phyloP scores from a whole-genome alignment of 2,797 vertebrate species.

The Lemur catta region DNA sequence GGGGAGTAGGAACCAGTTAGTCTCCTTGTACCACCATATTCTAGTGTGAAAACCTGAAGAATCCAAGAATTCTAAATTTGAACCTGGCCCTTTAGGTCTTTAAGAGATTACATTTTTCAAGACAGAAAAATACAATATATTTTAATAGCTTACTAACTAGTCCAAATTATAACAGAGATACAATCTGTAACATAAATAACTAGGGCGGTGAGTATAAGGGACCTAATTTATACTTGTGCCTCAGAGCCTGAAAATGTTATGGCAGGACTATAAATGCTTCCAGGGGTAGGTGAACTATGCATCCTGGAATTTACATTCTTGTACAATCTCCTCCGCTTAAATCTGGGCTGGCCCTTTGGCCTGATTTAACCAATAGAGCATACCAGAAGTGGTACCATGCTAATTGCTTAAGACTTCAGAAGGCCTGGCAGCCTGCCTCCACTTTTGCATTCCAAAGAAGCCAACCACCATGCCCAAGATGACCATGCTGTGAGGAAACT shows the following conservation, averaged over 20 bases:
- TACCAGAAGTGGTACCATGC: background rate
- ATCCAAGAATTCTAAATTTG: background rate
- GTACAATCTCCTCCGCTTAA: background rate
- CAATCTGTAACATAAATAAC: background rate
- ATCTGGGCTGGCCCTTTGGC: background rate
- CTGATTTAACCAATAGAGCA: background rate
- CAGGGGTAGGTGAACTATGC: background rate
- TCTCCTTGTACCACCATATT: background rate
- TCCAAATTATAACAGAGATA: background rate
- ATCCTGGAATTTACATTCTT: background rate
- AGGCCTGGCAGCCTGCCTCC: background rate
- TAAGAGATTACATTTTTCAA: background rate
- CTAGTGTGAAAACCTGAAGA: background rate
- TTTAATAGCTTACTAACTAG: too few relatives aligned
- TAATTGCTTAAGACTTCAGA: background rate
- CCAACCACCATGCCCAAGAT: too few relatives aligned
- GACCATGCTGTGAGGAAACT: too few relatives aligned
- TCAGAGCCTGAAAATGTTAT: too few relatives aligned
- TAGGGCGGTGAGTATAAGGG: background rate
- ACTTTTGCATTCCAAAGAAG: background rate
- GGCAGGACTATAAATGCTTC: fast-evolving
- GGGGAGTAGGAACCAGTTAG: background rate
- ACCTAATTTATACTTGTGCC: fast-evolving
- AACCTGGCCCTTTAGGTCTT: background rate
- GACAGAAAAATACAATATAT: background rate